These are phyloP conservation scores for Pelmatolapia mariae DNA, from an alignment of 2,113 vertebrate genomes.

Conservation along the genomic window DNA sequence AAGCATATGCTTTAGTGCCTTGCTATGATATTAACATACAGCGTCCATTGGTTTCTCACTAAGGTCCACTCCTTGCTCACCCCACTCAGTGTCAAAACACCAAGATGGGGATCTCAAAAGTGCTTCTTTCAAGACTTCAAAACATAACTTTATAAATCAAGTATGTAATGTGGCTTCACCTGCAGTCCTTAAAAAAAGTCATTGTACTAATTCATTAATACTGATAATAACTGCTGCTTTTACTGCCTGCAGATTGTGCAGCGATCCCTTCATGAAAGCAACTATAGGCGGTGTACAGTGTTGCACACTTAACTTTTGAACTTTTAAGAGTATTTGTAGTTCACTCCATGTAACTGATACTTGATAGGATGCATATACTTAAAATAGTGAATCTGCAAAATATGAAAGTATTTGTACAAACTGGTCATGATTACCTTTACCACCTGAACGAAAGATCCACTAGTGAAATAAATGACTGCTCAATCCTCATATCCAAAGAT, in stretches of 20 bases:
- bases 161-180: neutral
- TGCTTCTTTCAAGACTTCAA: neutral
- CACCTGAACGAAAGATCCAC: neutral
- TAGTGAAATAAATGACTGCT: neutral
- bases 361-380: neutral
- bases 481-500: neutral
- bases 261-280: neutral
- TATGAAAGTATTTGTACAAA: neutral
- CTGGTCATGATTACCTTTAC: neutral
- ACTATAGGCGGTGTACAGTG: rapidly evolving
- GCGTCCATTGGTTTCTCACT: neutral
- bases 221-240: neutral
- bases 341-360: rapidly evolving
- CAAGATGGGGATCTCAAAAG: neutral
- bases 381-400: neutral
- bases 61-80: neutral
- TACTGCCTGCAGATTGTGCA: neutral
- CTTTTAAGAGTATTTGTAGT: neutral
- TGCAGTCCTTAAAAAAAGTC: neutral
- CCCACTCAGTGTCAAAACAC: neutral
- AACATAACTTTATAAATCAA: neutral
- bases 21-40: neutral
- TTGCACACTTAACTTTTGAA: rapidly evolving
- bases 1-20: neutral
- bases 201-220: neutral